Base-by-base conservation (phyloP, 2,113 vertebrate genomes). In the Falco punctatus region DNA sequence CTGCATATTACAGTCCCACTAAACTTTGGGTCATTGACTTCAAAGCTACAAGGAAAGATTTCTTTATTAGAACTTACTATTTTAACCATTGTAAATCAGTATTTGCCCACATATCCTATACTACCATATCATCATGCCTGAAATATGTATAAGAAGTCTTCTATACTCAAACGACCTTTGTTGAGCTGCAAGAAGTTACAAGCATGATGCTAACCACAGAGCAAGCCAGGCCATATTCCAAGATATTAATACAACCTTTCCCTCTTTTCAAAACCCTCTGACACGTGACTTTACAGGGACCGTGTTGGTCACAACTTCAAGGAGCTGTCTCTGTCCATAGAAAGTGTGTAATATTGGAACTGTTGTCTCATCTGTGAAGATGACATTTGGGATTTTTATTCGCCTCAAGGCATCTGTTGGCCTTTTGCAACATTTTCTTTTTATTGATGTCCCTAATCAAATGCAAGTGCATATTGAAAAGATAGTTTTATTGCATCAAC, bases 321-420 rank as follows among this genome's bases (percentile, higher is more conserved):
- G 44, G 44, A 89, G 9, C 15, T 90, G 9, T 32, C 27, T 77
- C 62, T 64, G 20, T 73, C 71, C 79, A 67, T 9, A 40, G 24
- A 15, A 90, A 85, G 62, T 58, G 49, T n/a, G 51, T 30, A 62
- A 69, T 57, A 51, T n/a, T 62, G 21, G 54, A 94, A 54, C 5
- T 33, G 42, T 92, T 93, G 79, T 83, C 75, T 93, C 79, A 49
- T 73, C 81, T 86, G 66, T 70, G 81, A 95, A 67, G 71, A 80
- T 81, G 85, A 55, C 72, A 92, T 92, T 94, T 88, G 86, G 64
- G 86, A 81, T 73, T 96, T 96, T 95, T 88, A 84, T 92, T 91
- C 74, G 64, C 91, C 92, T 96, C 83, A 48, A 89, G 83, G 88
- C 72, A 81, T 92, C 80, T 86, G 71, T 49, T 94, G 88, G 83